Percentiles rank a stretch among this genome's conserved stretches.
Conservation (phyloP, 2,888 invertebrate genomes). For the Drosophila siamana region DNA sequence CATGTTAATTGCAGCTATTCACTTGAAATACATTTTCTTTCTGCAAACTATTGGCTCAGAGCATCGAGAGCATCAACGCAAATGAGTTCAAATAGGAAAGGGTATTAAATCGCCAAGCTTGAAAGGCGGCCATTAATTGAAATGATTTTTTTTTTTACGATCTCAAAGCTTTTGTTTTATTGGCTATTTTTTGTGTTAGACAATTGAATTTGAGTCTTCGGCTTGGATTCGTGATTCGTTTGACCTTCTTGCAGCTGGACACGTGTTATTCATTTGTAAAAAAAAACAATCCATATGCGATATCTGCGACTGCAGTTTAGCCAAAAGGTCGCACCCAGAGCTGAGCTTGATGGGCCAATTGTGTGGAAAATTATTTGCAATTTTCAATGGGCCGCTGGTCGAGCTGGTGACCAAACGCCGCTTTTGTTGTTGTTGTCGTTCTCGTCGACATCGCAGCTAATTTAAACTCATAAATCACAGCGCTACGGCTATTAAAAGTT, state of each 20-base stretch:
- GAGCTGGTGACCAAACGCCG: too few species aligned
- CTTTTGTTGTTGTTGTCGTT: neutral
- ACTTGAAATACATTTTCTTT: constrained; percentile 11
- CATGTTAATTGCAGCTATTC: neutral
- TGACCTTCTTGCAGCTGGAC: constrained; percentile 64
- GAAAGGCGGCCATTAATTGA: neutral
- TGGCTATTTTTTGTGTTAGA: constrained; percentile 29
- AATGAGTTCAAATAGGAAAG: constrained; percentile 1
- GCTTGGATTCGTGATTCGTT: constrained; percentile 51
- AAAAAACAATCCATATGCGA: constrained; percentile 6
- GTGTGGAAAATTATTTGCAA: constrained; percentile 14
- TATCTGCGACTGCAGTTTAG: constrained; percentile 5
- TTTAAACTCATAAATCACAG: constrained; percentile 58
- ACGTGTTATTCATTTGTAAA: constrained; percentile 66
- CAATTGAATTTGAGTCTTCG: constrained; percentile 59
- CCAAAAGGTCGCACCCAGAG: constrained; percentile 13
- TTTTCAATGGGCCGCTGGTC: neutral
- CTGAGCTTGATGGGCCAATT: constrained; percentile 23
- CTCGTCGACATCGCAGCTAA: constrained; percentile 33
- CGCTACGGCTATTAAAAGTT: constrained; percentile 50
- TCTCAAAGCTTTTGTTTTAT: constrained; percentile 21
- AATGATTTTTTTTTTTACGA: constrained; percentile 8
- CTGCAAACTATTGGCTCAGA: neutral
- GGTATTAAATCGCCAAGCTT: constrained; percentile 8
- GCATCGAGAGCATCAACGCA: neutral